Evolutionary conservation across 2,113 vertebrate species (phyloP), one percentile per base, ranked within the genome.

Genomic region (Microtus montanus): DNA sequence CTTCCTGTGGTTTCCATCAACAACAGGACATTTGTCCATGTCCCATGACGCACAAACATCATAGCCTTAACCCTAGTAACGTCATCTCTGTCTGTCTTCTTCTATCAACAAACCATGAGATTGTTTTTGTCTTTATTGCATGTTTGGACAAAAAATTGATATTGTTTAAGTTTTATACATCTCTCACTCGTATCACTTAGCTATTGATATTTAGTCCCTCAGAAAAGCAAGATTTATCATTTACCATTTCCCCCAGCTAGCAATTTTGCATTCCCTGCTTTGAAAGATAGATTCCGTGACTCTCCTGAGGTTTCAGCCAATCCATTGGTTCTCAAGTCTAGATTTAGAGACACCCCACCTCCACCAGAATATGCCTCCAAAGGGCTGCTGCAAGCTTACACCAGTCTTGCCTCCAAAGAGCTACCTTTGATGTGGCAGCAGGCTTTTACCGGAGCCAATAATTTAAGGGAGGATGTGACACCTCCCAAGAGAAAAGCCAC

Each of bases 311-410:
- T 5, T 64, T 15, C 9, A 5, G 2, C 47, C 70, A 7, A 15
- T 22, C n/a, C 71, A 38, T 35, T 63, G 41, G 26, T 66, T 71
- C 71, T 92, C 35, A 90, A 64, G 22, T 11, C 49, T 26, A 30
- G 1, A 11, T 0, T 33, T 4, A 8, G 35, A 44, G 17, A 0
- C 26, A 58, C 71, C 20, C 41, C 13, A 35, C 13, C 12, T 5
- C 64, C 66, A 68, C 87, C 15, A 63, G 10, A 26, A 12, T 22
- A 15, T 49, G 24, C 10, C 22, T 61, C 47, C 14, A 19, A 91
- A n/a, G n/a, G 2, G 24, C 14, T 6, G 30, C 38, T 49, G 24
- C 66, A 44, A 58, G 49, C 12, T 66, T 64, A 30, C 2, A 15
- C 13, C 4, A 0, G 2, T 11, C 44, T 8, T 12, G 24, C 30